Percentiles rank a stretch among this genome's conserved stretches.
Conservation (phyloP, 2,888 invertebrate species). For the Ernsta delagoae region DNA sequence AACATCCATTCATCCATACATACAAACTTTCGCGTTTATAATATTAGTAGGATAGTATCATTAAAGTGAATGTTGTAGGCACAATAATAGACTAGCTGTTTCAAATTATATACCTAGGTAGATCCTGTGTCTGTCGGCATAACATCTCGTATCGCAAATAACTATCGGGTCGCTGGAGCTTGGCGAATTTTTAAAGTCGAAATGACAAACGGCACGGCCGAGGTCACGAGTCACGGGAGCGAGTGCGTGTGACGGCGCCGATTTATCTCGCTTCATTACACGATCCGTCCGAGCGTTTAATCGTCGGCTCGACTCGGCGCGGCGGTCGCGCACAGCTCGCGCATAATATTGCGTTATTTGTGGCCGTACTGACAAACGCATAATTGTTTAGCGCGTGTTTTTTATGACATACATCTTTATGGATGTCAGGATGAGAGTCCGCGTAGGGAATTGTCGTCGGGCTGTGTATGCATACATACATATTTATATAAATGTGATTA, state of each 20-base stretch:
- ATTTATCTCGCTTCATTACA: slow-evolving; percentile 80
- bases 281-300: slow-evolving; percentile 65
- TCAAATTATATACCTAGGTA: not conserved
- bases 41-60: too few relatives aligned
- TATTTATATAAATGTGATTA: too few relatives aligned
- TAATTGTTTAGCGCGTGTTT: slow-evolving; percentile 36
- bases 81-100: too few relatives aligned
- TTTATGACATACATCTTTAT: too few relatives aligned
- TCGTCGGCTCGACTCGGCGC: slow-evolving; percentile 46
- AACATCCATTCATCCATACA: too few relatives aligned
- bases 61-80: too few relatives aligned
- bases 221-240: slow-evolving; percentile 56
- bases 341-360: slow-evolving; percentile 54
- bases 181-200: slow-evolving; percentile 35
- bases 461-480: too few relatives aligned
- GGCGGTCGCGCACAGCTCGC: slow-evolving; percentile 47
- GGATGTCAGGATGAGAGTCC: too few relatives aligned
- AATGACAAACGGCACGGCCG: slow-evolving; percentile 39
- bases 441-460: too few relatives aligned
- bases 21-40: too few relatives aligned
- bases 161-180: slow-evolving; percentile 7
- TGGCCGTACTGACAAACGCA: slow-evolving; percentile 52
- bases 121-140: too few relatives aligned
- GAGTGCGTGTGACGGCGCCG: slow-evolving; percentile 70
- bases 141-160: not conserved